These are phyloP conservation scores for Hydrozoanthus tunicans DNA, from an alignment of 64 coral and sea anemone genomes.

Conservation along the genomic window DNA sequence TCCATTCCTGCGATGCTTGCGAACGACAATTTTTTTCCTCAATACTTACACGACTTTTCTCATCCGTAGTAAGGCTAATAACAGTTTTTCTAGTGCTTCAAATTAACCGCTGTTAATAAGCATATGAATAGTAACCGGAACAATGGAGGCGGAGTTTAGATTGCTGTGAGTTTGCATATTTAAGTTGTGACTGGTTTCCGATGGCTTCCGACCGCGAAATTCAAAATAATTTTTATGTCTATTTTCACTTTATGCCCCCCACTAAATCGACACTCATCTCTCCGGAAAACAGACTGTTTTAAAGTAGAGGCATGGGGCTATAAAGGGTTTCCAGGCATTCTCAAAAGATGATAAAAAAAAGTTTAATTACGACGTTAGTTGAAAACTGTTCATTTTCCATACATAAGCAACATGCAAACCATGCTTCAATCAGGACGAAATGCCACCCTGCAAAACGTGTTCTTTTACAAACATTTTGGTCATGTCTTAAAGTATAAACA, in stretches of 20 bases:
- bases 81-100: no score
- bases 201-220: conserved; percentile 10
- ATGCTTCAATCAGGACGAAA: neutral
- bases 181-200: conserved; percentile 6
- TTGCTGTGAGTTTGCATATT: conserved; percentile 2
- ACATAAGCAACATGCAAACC: no score
- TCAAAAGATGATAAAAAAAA: no score
- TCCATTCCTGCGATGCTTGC: neutral
- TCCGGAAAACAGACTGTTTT: no score
- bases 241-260: neutral
- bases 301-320: no score
- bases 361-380: neutral
- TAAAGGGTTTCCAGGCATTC: no score
- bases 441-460: neutral
- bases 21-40: neutral
- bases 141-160: neutral
- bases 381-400: neutral
- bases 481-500: neutral
- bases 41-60: no score
- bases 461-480: neutral
- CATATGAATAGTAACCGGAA: neutral
- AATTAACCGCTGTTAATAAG: no score
- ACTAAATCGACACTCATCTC: neutral
- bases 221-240: neutral
- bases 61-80: no score